A percentile compares a stretch with the other conserved stretches of the same genome.
phyloP scores from a whole-genome alignment of 2,797 vertebrate species.

The Halcyon smyrnensis region DNA sequence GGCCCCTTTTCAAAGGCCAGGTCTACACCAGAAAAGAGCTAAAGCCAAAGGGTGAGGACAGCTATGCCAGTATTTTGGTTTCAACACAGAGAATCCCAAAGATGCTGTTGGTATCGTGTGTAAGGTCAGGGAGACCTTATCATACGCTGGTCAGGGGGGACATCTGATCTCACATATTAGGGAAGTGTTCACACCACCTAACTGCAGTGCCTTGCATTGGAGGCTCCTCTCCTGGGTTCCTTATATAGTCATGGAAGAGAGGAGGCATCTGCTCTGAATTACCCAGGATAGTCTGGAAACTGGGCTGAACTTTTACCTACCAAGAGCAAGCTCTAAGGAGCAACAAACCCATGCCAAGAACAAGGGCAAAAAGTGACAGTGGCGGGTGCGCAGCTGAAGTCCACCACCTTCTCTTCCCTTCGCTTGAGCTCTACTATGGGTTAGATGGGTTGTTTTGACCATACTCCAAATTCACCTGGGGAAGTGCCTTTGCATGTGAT shows the following conservation, averaged over 20 bases:
- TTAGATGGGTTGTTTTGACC: not conserved
- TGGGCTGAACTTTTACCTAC: conserved; percentile 5
- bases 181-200: not conserved
- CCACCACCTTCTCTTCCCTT: not conserved
- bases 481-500: not conserved
- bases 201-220: not conserved
- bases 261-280: not conserved
- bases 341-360: not conserved
- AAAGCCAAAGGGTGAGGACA: not conserved
- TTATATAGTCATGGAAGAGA: conserved; percentile 14
- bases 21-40: not conserved
- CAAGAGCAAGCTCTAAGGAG: not conserved
- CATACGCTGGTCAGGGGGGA: not conserved
- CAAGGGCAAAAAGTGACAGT: not conserved
- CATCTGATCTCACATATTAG: not conserved
- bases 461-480: not conserved
- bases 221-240: conserved; percentile 4
- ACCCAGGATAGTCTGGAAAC: not conserved
- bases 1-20: not conserved
- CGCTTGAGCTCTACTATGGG: not conserved
- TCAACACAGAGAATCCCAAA: not conserved
- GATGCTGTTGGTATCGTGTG: not conserved
- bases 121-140: not conserved
- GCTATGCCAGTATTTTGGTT: not conserved
- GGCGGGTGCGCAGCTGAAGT: not conserved